phyloP scores from a whole-genome alignment of 2,888 invertebrate species.

The Cryptus viduatorius region DNA sequence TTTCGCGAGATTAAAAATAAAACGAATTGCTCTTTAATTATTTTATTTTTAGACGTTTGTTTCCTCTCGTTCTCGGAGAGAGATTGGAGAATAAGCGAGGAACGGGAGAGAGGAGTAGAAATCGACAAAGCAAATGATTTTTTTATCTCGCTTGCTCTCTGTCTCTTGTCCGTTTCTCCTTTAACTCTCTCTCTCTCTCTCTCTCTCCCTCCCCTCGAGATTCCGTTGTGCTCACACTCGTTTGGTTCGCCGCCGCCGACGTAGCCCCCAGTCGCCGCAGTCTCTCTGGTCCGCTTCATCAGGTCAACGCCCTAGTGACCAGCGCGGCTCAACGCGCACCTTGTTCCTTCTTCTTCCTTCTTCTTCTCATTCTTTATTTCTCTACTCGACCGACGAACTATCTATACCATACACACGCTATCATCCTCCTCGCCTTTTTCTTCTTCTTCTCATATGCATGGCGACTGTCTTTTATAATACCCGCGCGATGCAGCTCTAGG shows the following conservation, averaged over 20 bases:
- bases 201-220: slow-evolving; percentile 54
- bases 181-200: slow-evolving; percentile 52
- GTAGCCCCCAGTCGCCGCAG: slow-evolving; percentile 59
- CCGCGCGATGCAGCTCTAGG: slow-evolving; percentile 7
- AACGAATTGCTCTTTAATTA: slow-evolving; percentile 22
- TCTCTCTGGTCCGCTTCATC: slow-evolving; percentile 72
- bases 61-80: slow-evolving; percentile 28
- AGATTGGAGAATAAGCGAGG: slow-evolving; percentile 5
- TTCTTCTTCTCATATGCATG: slow-evolving; percentile 38
- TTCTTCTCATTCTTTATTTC: slow-evolving; percentile 50
- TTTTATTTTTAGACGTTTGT: slow-evolving; percentile 40
- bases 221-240: slow-evolving; percentile 78
- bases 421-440: slow-evolving; percentile 22
- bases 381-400: slow-evolving; percentile 39
- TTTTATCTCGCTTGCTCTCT: slow-evolving; percentile 35
- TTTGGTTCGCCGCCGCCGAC: slow-evolving; percentile 78
- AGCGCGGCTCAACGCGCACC: slow-evolving; percentile 76
- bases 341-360: slow-evolving; percentile 74
- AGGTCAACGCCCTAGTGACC: slow-evolving; percentile 85
- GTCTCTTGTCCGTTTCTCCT: slow-evolving; percentile 57
- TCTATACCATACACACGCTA: slow-evolving; percentile 47
- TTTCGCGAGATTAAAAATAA: slow-evolving; percentile 38
- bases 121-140: slow-evolving; percentile 26
- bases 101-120: slow-evolving; percentile 37
- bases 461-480: slow-evolving; percentile 39